Evolutionary conservation across 2,888 invertebrate species (phyloP), one percentile per base, ranked within the genome.

Genomic region (Ennomos fuscantarius): DNA sequence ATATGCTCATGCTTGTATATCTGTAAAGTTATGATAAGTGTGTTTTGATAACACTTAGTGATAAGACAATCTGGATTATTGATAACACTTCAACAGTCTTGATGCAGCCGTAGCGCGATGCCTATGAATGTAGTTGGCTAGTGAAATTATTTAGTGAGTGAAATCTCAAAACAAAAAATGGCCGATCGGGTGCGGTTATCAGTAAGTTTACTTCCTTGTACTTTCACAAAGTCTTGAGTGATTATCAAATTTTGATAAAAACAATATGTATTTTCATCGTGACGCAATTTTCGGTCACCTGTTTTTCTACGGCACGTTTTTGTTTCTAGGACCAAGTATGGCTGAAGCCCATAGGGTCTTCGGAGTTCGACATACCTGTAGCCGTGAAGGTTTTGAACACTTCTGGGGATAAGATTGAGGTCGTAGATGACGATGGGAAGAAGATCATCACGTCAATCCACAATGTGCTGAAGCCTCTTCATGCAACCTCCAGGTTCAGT

Each of bases 341-440:
- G 99, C 93, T 98, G 51, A 96, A 96, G 78, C 96, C 96, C 49
- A 92, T 93, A 44, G 90, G 92, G 1, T 93, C 92, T 37, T 93
- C 94, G 0, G 97, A 97, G 82, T 98, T 97, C 79, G 95, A 96
- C 64, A 95, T 97, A 48, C 97, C 98, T 0, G 93, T 97, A 65
- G 98, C 98, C 11, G 98, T 96, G 11, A 95, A 95, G 75, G 95
- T 99, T 13, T 89, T 96, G 32, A 95, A 95, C 48, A 95, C 95
- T 12, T 96, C 97, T 63, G 95, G 95, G 39, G 95, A 95, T 42
- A 94, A 95, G 65, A 94, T 98, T 8, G 94, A 95, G 80, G 95
- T 98, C 9, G 88, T 94, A 68, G 97, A 98, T 84, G 98, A 98
- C 81, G 96, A 97, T 73, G 97, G 96, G 11, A 95, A 95, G 74